Conservation (phyloP, 2,888 invertebrate species). For the Apotomis betuletana region DNA sequence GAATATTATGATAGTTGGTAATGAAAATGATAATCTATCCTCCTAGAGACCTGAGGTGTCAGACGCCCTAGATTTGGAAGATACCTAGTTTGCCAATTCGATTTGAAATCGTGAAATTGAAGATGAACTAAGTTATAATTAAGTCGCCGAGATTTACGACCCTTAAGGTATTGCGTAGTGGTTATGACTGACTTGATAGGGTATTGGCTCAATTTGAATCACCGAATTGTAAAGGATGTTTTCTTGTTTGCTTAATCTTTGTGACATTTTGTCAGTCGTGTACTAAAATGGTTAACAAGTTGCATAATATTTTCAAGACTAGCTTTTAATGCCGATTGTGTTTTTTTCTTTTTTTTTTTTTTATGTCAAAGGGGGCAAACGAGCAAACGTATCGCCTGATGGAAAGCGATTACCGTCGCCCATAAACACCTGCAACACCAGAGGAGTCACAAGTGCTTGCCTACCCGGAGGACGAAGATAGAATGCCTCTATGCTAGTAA, state of each 20-base stretch:
- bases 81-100: constrained; percentile 36
- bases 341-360: too few species aligned
- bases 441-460: too few species aligned
- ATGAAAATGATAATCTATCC: constrained; percentile 1
- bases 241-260: not conserved
- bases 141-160: constrained; percentile 33
- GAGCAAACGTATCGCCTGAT: too few species aligned
- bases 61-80: constrained; percentile 23
- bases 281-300: too few species aligned
- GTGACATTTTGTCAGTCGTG: too few species aligned
- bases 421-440: too few species aligned
- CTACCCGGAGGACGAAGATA: too few species aligned
- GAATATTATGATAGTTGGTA: not conserved
- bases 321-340: too few species aligned
- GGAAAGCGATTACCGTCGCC: too few species aligned
- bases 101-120: constrained; percentile 32
- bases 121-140: constrained; percentile 38
- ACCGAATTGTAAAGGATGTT: not conserved
- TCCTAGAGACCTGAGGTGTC: not conserved
- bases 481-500: too few species aligned
- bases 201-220: not conserved
- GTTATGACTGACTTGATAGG: not conserved
- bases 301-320: too few species aligned
- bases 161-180: constrained; percentile 22
- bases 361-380: too few species aligned